These are phyloP conservation scores for Equus przewalskii DNA, from an alignment of 2,113 vertebrate genomes.

Conservation along the genomic window DNA sequence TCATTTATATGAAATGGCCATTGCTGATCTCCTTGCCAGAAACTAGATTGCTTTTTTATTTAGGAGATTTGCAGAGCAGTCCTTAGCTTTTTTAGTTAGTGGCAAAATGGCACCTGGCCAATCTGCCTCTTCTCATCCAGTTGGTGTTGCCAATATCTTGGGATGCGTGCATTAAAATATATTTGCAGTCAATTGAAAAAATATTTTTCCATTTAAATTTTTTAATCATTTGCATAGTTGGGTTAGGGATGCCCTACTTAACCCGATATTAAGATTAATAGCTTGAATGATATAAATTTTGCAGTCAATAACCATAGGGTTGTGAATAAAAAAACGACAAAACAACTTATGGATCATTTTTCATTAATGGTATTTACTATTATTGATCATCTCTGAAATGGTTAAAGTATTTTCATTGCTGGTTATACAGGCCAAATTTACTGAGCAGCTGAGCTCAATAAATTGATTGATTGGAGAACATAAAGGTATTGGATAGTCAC, in stretches of 20 bases:
- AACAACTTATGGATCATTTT: background rate
- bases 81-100: conserved; percentile 80
- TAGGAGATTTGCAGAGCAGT: conserved; percentile 82
- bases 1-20: conserved; percentile 82
- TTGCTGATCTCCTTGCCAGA: conserved; percentile 84
- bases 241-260: background rate
- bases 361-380: conserved; percentile 13
- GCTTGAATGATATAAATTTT: background rate
- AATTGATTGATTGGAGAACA: conserved; percentile 16
- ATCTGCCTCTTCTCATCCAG: conserved; percentile 66
- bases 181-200: conserved; percentile 60
- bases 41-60: conserved; percentile 85
- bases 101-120: conserved; percentile 78
- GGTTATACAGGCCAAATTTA: conserved; percentile 32
- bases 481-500: background rate
- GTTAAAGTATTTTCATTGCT: conserved; percentile 38
- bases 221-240: conserved; percentile 32
- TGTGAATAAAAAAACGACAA: background rate
- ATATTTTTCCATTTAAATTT: conserved; percentile 33
- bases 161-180: conserved; percentile 47
- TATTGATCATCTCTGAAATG: conserved; percentile 49
- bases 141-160: conserved; percentile 66
- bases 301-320: background rate
- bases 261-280: background rate
- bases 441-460: conserved; percentile 33